These are phyloP conservation scores for Aquatica leii DNA, from an alignment of 2,888 invertebrate species.

Conservation along the genomic window DNA sequence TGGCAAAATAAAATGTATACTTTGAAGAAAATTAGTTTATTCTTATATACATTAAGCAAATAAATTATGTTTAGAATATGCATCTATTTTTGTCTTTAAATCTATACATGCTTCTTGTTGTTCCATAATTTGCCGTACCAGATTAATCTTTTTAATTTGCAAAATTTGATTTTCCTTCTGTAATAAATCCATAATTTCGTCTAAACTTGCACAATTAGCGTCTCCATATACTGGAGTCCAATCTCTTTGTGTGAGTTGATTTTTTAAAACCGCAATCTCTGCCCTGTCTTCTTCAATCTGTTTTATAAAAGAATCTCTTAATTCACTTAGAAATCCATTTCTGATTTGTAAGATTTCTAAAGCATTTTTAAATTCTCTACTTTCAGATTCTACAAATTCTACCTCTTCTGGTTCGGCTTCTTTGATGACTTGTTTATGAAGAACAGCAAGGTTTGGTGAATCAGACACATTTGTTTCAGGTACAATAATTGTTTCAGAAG, in stretches of 20 bases:
- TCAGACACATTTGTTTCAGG: slow-evolving; percentile 23
- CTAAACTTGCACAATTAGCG: slow-evolving; percentile 48
- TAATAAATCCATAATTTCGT: slow-evolving; percentile 56
- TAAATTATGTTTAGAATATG: slow-evolving; percentile 16
- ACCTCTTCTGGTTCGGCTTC: neutral
- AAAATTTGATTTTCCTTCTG: slow-evolving; percentile 60
- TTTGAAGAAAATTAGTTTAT: too few species aligned
- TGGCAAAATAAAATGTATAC: too few species aligned
- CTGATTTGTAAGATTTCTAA: slow-evolving; percentile 71
- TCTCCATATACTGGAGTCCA: slow-evolving; percentile 21
- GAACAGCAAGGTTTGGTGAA: slow-evolving; percentile 22
- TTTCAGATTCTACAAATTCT: slow-evolving; percentile 14
- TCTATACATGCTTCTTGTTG: slow-evolving; percentile 59
- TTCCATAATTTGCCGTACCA: slow-evolving; percentile 60
- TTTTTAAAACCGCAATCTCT: slow-evolving; percentile 65
- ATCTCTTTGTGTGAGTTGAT: slow-evolving; percentile 40
- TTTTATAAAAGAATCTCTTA: slow-evolving; percentile 73
- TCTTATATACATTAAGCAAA: slow-evolving; percentile 8
- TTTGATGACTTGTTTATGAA: too few species aligned
- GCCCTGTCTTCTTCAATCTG: slow-evolving; percentile 77
- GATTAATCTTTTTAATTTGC: slow-evolving; percentile 59
- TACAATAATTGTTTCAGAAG: slow-evolving; percentile 13
- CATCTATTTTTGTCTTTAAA: slow-evolving; percentile 50
- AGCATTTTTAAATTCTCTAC: slow-evolving; percentile 39
- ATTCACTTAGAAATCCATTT: slow-evolving; percentile 70